Percentiles rank a stretch among this genome's conserved stretches.
These are phyloP conservation scores for Enteromius treurensis DNA, from an alignment of 2,797 vertebrate genomes.

Conservation along the genomic window DNA sequence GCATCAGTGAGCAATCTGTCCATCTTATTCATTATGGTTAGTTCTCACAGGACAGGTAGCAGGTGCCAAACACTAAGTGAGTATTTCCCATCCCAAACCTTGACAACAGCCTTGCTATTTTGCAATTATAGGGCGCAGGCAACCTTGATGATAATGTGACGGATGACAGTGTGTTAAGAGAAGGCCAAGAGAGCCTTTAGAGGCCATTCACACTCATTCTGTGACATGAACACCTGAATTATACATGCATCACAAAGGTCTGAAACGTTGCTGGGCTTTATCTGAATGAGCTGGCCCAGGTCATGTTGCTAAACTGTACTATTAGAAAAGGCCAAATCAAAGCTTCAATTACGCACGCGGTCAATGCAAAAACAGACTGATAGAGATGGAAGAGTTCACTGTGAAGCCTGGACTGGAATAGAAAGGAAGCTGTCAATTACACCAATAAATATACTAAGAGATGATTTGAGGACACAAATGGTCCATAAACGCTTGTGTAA, in stretches of 20 bases:
- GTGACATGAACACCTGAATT: conserved; percentile 39
- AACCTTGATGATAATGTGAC: conserved; percentile 26
- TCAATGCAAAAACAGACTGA: not conserved
- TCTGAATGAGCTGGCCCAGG: conserved; percentile 12
- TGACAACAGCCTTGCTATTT: conserved; percentile 1
- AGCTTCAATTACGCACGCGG: conserved; percentile 30
- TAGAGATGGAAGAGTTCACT: not conserved
- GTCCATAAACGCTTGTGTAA: not conserved
- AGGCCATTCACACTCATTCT: conserved; percentile 12
- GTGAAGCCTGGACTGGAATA: not conserved
- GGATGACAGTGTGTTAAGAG: conserved; percentile 4
- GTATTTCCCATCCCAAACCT: conserved; percentile 12
- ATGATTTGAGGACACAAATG: not conserved
- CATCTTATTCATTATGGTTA: conserved; percentile 27
- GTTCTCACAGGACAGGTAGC: not conserved
- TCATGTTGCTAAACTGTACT: not conserved
- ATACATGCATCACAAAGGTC: conserved; percentile 32
- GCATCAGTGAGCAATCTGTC: not conserved
- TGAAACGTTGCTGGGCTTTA: conserved; percentile 17
- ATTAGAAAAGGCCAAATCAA: conserved; percentile 19
- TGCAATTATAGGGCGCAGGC: not conserved
- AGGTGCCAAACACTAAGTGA: not conserved
- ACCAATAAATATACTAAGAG: not conserved
- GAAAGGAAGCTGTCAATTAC: conserved; percentile 24
- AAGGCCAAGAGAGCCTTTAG: conserved; percentile 19